Base-by-base conservation (phyloP, 2,113 vertebrate genomes). In the Eclectus roratus region DNA sequence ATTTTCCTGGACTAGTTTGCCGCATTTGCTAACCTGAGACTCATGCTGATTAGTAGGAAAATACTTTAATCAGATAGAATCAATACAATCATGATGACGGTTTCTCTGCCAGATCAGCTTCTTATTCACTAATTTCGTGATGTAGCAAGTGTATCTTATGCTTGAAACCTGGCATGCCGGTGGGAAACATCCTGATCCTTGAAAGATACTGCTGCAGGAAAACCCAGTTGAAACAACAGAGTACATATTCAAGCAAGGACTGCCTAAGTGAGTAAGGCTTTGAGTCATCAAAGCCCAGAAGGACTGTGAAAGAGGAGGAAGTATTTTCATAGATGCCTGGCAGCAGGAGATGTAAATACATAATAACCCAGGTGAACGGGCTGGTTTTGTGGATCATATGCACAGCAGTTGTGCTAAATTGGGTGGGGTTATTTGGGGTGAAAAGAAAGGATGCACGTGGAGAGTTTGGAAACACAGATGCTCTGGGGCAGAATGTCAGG, bases 341-440 rank as follows among this genome's bases (percentile, higher is more conserved):
- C 63, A 91, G 97, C 70, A 44, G 50, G 80, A 94, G 81, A 89
- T 84, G 76, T 91, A 96, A 96, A 92, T 70, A 85, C 65, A 73
- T 80, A 94, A 71, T 80, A 94, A 93, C 68, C 41, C 11, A 20
- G 49, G 68, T 4, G 44, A 94, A 89, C 60, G 72, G 72, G 53
- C 63, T 76, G 79, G 24, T 61, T 89, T 85, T 87, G 53, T 94
- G 50, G 50, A 85, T 72, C 39, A 66, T 84, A 60, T 17, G 61
- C 83, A 47, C 41, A 78, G 63, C 44, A 53, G 89, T 93, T 93
- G 79, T 64, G 92, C 83, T 95, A 92, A 95, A 94, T 88, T 64
- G 86, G n/a, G 60, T 43, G 31, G 15, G 95, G 53, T 84, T 79
- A 65, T 93, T 94, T 80, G 37, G 89, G 93, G 96, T 79, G 80